Evolutionary conservation across 2,797 vertebrate species (phyloP).

Genomic region (Pterois miles): DNA sequence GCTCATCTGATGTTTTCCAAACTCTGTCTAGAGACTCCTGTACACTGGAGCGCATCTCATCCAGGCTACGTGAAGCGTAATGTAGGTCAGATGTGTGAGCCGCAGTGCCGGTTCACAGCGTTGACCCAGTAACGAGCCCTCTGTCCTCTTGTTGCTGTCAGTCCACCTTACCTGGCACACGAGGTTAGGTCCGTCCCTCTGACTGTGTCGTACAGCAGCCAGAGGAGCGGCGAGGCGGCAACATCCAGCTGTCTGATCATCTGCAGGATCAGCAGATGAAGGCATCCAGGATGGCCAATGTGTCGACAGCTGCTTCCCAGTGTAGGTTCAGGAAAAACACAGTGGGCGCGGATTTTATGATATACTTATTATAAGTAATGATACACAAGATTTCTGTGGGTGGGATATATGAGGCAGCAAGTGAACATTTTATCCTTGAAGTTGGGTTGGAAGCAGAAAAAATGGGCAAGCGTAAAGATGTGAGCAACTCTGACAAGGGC

Average conservation of each 20-base stretch:
- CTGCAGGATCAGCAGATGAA: slow-evolving; percentile 40
- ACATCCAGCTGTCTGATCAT: slow-evolving; percentile 55
- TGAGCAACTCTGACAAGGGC: no score
- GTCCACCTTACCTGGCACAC: slow-evolving; percentile 61
- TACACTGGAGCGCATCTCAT: slow-evolving; percentile 26
- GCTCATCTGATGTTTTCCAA: slow-evolving; percentile 33
- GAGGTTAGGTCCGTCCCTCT: slow-evolving; percentile 35
- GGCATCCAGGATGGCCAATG: slow-evolving; percentile 4
- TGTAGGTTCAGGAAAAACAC: background rate
- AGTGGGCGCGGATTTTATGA: background rate
- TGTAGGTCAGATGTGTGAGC: slow-evolving; percentile 70
- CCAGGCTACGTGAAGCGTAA: slow-evolving; percentile 35
- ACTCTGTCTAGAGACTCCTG: slow-evolving; percentile 16
- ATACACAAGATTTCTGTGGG: background rate
- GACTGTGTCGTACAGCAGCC: slow-evolving; percentile 48
- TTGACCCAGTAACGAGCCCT: slow-evolving; percentile 62
- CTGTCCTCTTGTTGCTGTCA: slow-evolving; percentile 47
- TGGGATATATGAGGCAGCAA: no score
- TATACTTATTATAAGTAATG: background rate
- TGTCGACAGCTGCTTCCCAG: slow-evolving; percentile 36
- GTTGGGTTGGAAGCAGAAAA: no score
- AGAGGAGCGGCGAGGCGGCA: slow-evolving; percentile 18
- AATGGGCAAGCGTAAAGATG: no score
- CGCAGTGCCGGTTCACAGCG: slow-evolving; percentile 41
- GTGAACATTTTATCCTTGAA: no score